Conservation (phyloP, 2,888 invertebrate species). For the Eristalis arbustorum region DNA sequence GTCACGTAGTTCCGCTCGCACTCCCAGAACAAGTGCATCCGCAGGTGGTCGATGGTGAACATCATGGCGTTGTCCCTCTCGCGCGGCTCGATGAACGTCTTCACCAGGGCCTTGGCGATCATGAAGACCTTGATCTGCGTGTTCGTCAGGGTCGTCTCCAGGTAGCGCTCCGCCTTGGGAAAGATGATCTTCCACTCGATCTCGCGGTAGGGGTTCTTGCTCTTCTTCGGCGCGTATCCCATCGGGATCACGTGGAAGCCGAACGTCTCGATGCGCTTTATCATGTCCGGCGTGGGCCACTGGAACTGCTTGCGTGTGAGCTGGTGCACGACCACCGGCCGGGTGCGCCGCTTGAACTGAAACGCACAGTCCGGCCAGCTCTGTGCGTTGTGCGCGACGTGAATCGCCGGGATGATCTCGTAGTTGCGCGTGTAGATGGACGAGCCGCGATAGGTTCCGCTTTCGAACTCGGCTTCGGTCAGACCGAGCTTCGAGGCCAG, state of each 20-base stretch:
- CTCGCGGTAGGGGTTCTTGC: conserved; percentile 83
- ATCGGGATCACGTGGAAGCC: conserved; percentile 87
- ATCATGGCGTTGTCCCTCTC: conserved; percentile 84
- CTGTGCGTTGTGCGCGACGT: conserved; percentile 77
- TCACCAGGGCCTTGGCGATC: conserved; percentile 85
- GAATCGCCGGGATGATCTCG: conserved; percentile 87
- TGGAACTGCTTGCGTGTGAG: conserved; percentile 83
- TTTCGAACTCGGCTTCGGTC: conserved; percentile 81
- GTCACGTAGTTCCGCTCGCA: conserved; percentile 86
- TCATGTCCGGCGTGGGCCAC: conserved; percentile 87
- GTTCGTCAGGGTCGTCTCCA: conserved; percentile 87
- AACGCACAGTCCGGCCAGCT: conserved; percentile 88
- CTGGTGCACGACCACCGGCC: conserved; percentile 82
- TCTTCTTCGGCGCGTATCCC: conserved; percentile 85
- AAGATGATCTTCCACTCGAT: conserved; percentile 90
- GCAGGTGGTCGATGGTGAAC: conserved; percentile 85
- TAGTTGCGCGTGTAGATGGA: conserved; percentile 85
- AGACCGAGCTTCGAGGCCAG: conserved; percentile 84
- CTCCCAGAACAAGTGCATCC: conserved; percentile 88
- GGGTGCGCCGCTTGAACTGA: conserved; percentile 84
- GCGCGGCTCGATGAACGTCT: conserved; percentile 86
- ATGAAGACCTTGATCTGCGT: conserved; percentile 87
- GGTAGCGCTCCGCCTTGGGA: conserved; percentile 87
- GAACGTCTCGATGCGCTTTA: conserved; percentile 84
- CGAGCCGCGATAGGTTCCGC: conserved; percentile 84